Evolutionary conservation across 2,888 invertebrate genomes (phyloP).

Genomic region (Phortica magna): DNA sequence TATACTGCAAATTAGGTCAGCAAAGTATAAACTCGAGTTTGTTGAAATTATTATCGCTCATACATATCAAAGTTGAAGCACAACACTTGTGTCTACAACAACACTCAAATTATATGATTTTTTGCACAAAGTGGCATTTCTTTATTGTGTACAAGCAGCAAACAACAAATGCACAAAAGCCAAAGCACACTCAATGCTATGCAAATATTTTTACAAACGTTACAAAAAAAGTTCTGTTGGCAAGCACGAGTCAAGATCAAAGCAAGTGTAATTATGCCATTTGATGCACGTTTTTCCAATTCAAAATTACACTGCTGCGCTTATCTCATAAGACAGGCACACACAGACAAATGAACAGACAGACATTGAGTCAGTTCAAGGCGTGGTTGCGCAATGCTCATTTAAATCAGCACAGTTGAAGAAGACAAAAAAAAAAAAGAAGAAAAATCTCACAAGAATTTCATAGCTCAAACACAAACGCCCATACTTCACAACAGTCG

Average conservation of each 20-base stretch:
- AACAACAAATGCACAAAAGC: no score
- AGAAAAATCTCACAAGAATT: constrained; percentile 39
- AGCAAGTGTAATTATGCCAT: constrained; percentile 66
- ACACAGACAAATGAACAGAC: background rate
- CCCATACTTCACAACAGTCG: background rate
- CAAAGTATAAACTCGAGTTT: background rate
- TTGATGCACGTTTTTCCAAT: constrained; percentile 69
- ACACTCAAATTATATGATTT: no score
- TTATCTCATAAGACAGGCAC: constrained; percentile 43
- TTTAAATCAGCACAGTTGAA: constrained; percentile 31
- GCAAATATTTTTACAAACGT: no score
- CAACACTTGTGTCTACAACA: no score
- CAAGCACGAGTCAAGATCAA: constrained; percentile 58
- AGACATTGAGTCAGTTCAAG: background rate
- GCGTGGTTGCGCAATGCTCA: background rate
- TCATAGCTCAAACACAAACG: constrained; percentile 43
- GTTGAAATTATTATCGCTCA: no score
- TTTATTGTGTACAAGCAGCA: no score
- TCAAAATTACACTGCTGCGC: constrained; percentile 54
- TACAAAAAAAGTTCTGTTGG: background rate
- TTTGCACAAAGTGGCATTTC: no score
- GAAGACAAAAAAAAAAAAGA: constrained; percentile 41
- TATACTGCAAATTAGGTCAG: background rate
- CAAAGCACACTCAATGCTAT: no score
- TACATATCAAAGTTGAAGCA: no score